A percentile compares a stretch with the other conserved stretches of the same genome.
These are phyloP conservation scores for Todiramphus saurophagus DNA, from an alignment of 2,113 vertebrate genomes.

Conservation along the genomic window DNA sequence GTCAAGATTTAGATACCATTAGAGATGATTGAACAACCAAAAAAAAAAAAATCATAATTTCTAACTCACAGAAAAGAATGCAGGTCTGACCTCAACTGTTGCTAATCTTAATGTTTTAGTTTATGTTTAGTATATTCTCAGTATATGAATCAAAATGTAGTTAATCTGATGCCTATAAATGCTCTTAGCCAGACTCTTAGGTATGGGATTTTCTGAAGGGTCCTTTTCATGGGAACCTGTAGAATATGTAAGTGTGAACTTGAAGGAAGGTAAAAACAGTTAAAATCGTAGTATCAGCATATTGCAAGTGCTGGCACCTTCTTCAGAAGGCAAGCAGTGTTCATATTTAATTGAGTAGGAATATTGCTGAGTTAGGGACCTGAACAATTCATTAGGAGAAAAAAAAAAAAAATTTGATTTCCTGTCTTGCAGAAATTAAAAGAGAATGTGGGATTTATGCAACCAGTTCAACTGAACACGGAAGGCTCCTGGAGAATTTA, in stretches of 20 bases:
- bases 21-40: not conserved
- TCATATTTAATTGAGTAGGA: not conserved
- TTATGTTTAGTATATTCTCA: not conserved
- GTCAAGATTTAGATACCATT: not conserved
- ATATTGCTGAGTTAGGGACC: not conserved
- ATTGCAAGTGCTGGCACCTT: not conserved
- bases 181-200: not conserved
- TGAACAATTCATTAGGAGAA: not conserved
- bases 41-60: not conserved
- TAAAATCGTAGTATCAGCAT: not conserved
- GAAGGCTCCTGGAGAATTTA: not conserved
- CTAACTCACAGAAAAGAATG: not conserved
- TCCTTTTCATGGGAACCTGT: not conserved
- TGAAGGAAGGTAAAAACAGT: not conserved
- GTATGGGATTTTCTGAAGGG: not conserved
- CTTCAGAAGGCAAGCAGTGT: not conserved
- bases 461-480: not conserved
- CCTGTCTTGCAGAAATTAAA: not conserved
- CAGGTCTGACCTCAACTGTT: not conserved
- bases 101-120: not conserved
- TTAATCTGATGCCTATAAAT: not conserved
- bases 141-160: not conserved
- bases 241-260: not conserved
- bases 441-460: not conserved
- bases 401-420: not conserved